phyloP scores from a whole-genome alignment of 2,113 vertebrate genomes.

The Percopsis transmontana region DNA sequence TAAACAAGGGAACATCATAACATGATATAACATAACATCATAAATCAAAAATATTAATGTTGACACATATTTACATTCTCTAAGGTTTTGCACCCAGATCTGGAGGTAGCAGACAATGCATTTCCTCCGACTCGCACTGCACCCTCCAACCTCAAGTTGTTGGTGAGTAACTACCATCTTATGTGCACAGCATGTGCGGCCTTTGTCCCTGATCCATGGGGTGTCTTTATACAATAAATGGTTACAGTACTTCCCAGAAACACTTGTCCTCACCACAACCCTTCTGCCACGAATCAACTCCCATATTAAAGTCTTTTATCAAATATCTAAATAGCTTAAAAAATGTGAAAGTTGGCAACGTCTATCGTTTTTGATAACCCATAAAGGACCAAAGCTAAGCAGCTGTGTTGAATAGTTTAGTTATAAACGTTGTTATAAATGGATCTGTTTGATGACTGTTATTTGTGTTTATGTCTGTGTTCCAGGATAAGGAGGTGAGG shows the following conservation, averaged over 20 bases:
- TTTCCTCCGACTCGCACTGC: slow-evolving; percentile 93
- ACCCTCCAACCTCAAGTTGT: slow-evolving; percentile 90
- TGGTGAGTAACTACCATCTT: slow-evolving; percentile 82
- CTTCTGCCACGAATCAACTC: neutral
- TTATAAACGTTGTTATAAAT: neutral
- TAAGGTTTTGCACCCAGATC: slow-evolving; percentile 95
- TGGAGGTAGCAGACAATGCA: slow-evolving; percentile 96
- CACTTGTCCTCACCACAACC: too few relatives aligned
- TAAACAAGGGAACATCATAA: too few relatives aligned
- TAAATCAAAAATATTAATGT: neutral
- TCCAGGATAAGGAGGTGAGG: slow-evolving; percentile 95
- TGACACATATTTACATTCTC: slow-evolving; percentile 20
- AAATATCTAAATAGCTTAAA: neutral
- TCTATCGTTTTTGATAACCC: neutral
- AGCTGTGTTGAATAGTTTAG: neutral
- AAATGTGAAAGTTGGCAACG: slow-evolving; percentile 4
- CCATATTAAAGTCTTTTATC: slow-evolving; percentile 26
- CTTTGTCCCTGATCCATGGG: neutral
- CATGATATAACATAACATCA: too few relatives aligned
- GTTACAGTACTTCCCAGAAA: too few relatives aligned
- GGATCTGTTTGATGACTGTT: neutral
- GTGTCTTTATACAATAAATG: slow-evolving; percentile 12
- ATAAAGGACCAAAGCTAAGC: neutral
- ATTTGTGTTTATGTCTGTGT: slow-evolving; percentile 13
- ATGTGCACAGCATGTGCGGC: neutral